Percentiles rank a stretch among this genome's conserved stretches.
phyloP scores from a whole-genome alignment of 2,888 invertebrate genomes.

The Macrophya alboannulata region DNA sequence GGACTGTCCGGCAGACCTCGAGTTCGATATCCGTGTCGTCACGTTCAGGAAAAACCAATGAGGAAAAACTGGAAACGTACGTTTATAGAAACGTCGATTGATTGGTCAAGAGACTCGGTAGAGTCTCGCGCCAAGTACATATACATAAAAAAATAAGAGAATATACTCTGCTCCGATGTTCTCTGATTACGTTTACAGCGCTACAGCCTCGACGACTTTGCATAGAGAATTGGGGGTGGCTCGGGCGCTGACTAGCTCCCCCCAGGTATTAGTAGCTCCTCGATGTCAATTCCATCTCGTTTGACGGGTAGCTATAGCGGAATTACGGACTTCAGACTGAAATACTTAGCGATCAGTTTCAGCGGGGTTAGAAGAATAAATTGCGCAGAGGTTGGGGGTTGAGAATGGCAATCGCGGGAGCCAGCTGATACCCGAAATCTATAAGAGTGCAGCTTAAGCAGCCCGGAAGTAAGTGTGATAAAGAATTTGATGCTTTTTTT shows the following conservation, averaged over 20 bases:
- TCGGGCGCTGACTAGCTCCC: neutral
- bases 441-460: neutral
- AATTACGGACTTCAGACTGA: neutral
- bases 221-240: neutral
- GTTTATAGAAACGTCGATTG: no score
- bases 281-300: slow-evolving; percentile 5
- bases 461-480: neutral
- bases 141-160: no score
- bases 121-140: no score
- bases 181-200: neutral
- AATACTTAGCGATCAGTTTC: neutral
- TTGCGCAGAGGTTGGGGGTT: neutral
- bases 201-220: neutral
- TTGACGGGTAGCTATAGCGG: neutral
- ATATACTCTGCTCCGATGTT: neutral
- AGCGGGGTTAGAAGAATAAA: no score
- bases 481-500: neutral
- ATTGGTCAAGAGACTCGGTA: no score
- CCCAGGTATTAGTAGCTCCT: neutral
- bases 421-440: neutral
- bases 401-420: neutral
- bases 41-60: no score
- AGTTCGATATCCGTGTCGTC: no score
- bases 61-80: no score
- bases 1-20: no score